These are phyloP conservation scores for Scolopax bukidnonensis DNA, from an alignment of 2,797 vertebrate genomes.

Conservation along the genomic window DNA sequence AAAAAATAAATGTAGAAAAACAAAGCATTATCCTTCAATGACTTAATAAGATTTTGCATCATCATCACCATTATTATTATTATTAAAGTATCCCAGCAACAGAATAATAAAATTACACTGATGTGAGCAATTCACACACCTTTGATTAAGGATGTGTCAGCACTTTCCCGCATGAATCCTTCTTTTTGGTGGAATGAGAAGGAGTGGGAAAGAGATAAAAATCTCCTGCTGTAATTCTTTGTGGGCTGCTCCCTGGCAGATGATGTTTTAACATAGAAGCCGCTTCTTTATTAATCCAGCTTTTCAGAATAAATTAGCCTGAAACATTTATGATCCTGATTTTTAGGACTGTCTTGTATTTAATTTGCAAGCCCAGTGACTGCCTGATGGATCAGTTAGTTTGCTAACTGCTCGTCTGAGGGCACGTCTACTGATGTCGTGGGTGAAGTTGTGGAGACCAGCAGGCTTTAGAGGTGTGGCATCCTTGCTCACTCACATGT, in stretches of 20 bases:
- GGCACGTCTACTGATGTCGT: neutral
- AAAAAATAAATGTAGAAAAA: conserved; percentile 63
- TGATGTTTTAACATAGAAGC: conserved; percentile 35
- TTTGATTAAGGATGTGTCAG: conserved; percentile 70
- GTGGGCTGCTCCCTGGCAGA: conserved; percentile 37
- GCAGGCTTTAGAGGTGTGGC: neutral
- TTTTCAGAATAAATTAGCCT: conserved; percentile 55
- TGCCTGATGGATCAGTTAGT: neutral
- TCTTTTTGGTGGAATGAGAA: conserved; percentile 55
- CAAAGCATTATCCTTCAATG: conserved; percentile 63
- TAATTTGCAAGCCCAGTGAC: neutral
- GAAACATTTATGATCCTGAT: conserved; percentile 42
- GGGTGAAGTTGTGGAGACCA: neutral
- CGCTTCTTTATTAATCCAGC: conserved; percentile 43
- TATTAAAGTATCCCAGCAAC: conserved; percentile 65
- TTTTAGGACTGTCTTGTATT: conserved; percentile 37
- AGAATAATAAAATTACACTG: conserved; percentile 66
- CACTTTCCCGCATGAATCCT: conserved; percentile 60
- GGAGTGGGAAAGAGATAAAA: conserved; percentile 68
- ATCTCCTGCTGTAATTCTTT: conserved; percentile 35
- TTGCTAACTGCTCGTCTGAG: neutral
- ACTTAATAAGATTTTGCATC: conserved; percentile 67
- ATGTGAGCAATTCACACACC: conserved; percentile 64
- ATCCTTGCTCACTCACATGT: neutral
- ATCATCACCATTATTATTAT: conserved; percentile 58